phyloP scores from a whole-genome alignment of 2,113 vertebrate genomes.

The Chloropsis hardwickii region DNA sequence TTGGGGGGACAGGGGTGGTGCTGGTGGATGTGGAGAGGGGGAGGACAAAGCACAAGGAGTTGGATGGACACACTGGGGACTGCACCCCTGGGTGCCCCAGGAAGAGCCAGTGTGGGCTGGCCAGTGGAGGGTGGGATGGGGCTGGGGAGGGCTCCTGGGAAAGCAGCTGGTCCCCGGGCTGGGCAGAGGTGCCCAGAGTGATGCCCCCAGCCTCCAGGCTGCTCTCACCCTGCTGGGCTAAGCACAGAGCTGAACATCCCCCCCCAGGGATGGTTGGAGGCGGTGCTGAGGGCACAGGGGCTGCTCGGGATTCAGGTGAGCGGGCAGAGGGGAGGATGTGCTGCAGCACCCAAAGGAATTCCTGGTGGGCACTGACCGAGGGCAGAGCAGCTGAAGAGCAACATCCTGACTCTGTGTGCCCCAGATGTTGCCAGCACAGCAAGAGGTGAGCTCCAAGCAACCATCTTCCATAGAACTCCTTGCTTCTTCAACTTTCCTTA shows the following conservation, averaged over 20 bases:
- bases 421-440: neutral
- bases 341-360: neutral
- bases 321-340: neutral
- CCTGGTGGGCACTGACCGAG: fast-evolving
- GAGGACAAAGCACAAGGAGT: neutral
- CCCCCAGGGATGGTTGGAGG: neutral
- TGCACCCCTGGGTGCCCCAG: neutral
- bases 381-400: neutral
- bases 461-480: neutral
- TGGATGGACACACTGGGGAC: fast-evolving
- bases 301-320: fast-evolving
- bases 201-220: neutral
- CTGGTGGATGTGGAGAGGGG: neutral
- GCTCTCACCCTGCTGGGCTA: neutral
- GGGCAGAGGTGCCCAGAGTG: neutral
- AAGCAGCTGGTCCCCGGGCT: fast-evolving
- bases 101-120: neutral
- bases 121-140: neutral
- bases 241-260: fast-evolving
- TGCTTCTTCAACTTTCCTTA: neutral
- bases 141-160: neutral
- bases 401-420: neutral
- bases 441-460: neutral
- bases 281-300: fast-evolving
- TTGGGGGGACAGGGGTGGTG: neutral